Percentiles rank a stretch among this genome's conserved stretches.
Conservation (phyloP, 2,888 invertebrate species). For the Acanthacorydalis orientalis region DNA sequence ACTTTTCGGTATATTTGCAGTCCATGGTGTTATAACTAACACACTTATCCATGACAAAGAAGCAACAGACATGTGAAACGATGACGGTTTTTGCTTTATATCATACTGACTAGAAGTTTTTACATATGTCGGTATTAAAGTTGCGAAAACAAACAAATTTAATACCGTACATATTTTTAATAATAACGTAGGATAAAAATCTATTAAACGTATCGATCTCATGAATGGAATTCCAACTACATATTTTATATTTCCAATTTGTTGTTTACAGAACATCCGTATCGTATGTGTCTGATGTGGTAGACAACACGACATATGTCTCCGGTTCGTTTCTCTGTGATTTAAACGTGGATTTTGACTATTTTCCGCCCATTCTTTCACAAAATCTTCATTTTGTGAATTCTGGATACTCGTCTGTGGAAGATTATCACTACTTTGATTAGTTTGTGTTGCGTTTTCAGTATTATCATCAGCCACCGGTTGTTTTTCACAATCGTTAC, state of each 20-base stretch:
- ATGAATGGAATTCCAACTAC: slow-evolving; percentile 8
- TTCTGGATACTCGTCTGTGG: too few relatives aligned
- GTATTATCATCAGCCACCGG: neutral
- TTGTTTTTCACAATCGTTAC: too few relatives aligned
- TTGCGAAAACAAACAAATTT: slow-evolving; percentile 8
- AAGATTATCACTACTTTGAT: neutral
- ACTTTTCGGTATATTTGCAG: slow-evolving; percentile 10
- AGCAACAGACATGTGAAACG: slow-evolving; percentile 10
- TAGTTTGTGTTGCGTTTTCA: neutral
- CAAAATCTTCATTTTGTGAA: too few relatives aligned
- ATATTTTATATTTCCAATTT: neutral
- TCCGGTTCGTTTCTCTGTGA: too few relatives aligned
- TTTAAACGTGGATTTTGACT: too few relatives aligned
- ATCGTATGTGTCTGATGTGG: slow-evolving; percentile 7
- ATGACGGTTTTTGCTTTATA: neutral
- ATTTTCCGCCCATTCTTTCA: too few relatives aligned
- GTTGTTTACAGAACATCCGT: neutral
- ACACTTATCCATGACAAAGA: slow-evolving; percentile 11
- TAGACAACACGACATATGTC: slow-evolving; percentile 4
- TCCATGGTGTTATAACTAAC: slow-evolving; percentile 10
- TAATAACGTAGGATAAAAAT: slow-evolving; percentile 11
- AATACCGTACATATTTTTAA: slow-evolving; percentile 9
- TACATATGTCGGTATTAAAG: slow-evolving; percentile 5
- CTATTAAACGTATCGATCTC: slow-evolving; percentile 8
- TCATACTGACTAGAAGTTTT: slow-evolving; percentile 5